These are phyloP conservation scores for Cataglyphis albicans DNA, from an alignment of 2,888 invertebrate species.

Conservation along the genomic window DNA sequence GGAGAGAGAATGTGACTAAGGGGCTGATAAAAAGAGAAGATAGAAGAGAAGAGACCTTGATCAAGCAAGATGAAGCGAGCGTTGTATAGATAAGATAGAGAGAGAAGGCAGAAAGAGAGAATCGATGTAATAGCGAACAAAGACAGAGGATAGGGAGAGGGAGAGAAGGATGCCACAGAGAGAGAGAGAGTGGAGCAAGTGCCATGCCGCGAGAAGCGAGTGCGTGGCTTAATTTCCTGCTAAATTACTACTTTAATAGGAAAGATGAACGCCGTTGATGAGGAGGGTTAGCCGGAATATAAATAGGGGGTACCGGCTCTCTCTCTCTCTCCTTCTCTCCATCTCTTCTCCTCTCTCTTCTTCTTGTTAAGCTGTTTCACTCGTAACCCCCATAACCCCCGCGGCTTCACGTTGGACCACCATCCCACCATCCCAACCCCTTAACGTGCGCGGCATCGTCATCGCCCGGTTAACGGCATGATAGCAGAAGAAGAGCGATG, in stretches of 20 bases:
- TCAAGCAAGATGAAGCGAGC: conserved; percentile 37
- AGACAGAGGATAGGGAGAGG: conserved; percentile 50
- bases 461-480: conserved; percentile 77
- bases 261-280: conserved; percentile 86
- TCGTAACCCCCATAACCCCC: conserved; percentile 54
- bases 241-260: conserved; percentile 86
- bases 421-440: conserved; percentile 64
- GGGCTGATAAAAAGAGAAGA: conserved; percentile 39
- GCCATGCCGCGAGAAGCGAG: conserved; percentile 80
- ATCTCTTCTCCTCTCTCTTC: conserved; percentile 39
- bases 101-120: conserved; percentile 57
- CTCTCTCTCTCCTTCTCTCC: conserved; percentile 47
- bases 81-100: conserved; percentile 3
- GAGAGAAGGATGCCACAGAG: conserved; percentile 39
- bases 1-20: conserved; percentile 17
- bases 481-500: conserved; percentile 76
- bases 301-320: conserved; percentile 83
- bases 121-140: conserved; percentile 59
- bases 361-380: conserved; percentile 17
- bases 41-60: conserved; percentile 37
- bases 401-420: conserved; percentile 56
- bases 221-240: conserved; percentile 86
- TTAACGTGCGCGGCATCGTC: conserved; percentile 75
- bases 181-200: conserved; percentile 75
- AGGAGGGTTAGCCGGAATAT: conserved; percentile 86